Conservation (phyloP, 2,113 vertebrate species). For the Corynorhinus townsendii region DNA sequence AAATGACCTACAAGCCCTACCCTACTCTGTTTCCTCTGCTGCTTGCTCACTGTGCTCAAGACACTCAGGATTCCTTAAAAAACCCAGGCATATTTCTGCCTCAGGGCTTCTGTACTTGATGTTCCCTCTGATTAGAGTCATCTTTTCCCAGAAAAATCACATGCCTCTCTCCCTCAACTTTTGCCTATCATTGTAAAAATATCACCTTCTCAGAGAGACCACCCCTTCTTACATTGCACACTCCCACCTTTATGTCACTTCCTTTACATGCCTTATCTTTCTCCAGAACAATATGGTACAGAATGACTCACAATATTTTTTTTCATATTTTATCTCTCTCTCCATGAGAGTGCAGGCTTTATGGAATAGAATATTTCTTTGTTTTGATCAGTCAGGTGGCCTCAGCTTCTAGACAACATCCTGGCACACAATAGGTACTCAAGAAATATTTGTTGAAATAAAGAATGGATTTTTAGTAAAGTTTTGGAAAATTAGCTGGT, state of each 20-base stretch:
- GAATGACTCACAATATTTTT: neutral
- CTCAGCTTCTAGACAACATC: neutral
- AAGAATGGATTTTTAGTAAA: neutral
- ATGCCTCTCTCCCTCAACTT: neutral
- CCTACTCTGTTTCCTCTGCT: neutral
- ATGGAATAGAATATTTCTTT: neutral
- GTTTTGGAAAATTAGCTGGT: neutral
- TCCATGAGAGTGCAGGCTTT: neutral
- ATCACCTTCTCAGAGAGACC: neutral
- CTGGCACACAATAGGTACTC: neutral
- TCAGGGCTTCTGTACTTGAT: neutral
- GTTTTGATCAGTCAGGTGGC: neutral
- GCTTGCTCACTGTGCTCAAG: neutral
- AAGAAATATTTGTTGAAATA: neutral
- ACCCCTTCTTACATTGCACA: neutral
- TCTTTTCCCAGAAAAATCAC: neutral
- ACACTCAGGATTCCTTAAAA: too few species aligned
- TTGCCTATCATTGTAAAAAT: neutral
- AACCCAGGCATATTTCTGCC: neutral
- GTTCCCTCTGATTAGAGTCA: neutral
- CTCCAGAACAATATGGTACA: neutral
- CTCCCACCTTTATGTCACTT: neutral
- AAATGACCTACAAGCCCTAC: neutral
- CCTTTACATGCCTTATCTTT: neutral
- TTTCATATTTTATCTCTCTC: neutral